phyloP scores from a whole-genome alignment of 2,113 vertebrate genomes.

The Sinosuthora webbiana region DNA sequence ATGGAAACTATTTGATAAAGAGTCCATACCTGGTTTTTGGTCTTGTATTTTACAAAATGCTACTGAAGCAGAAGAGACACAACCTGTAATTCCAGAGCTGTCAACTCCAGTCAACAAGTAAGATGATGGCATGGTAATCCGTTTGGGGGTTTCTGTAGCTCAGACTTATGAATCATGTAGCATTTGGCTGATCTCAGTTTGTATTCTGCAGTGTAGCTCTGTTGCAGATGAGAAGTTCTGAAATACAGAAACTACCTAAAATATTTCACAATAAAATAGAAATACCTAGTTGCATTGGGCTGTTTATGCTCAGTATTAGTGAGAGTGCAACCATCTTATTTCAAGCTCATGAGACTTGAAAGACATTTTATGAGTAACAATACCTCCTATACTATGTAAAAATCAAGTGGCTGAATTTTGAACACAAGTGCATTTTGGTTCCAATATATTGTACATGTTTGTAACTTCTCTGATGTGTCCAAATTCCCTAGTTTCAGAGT shows the following conservation, averaged over 20 bases:
- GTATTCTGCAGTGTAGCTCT: not conserved
- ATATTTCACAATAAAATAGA: not conserved
- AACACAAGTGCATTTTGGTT: not conserved
- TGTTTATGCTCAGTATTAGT: not conserved
- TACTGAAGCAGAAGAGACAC: not conserved
- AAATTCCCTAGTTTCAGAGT: not conserved
- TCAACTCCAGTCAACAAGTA: not conserved
- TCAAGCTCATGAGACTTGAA: not conserved
- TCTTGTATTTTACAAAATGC: not conserved
- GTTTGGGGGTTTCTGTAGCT: not conserved
- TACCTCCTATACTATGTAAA: not conserved
- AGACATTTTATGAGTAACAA: not conserved
- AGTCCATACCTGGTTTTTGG: not conserved
- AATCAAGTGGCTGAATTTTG: not conserved
- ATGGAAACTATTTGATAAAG: not conserved
- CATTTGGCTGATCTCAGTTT: not conserved
- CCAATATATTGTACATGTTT: not conserved
- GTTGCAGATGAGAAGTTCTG: not conserved
- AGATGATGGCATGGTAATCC: not conserved
- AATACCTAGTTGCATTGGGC: not conserved
- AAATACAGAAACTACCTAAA: not conserved
- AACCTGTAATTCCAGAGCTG: not conserved
- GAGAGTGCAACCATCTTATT: not conserved
- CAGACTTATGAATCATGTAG: not conserved
- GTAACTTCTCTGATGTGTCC: not conserved